Evolutionary conservation across 53 echinoderm and acorn worm species (phyloP).

Genomic region (Henricia sp.): DNA sequence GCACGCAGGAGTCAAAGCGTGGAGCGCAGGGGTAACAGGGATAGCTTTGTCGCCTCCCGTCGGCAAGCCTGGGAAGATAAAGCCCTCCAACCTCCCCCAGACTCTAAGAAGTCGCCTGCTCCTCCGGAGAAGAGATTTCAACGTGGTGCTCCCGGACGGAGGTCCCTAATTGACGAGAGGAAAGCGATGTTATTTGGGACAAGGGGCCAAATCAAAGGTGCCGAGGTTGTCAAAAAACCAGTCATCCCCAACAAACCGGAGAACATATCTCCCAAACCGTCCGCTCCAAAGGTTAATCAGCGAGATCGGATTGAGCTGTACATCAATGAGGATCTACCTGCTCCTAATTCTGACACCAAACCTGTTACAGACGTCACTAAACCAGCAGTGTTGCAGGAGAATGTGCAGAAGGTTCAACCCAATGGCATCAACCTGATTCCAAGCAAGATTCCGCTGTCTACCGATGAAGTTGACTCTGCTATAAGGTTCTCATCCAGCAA

Average conservation of each 20-base stretch:
- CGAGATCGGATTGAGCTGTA: constrained; percentile 23
- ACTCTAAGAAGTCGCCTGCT: constrained; percentile 16
- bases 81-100: constrained; percentile 42
- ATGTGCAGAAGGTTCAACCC: constrained; percentile 42
- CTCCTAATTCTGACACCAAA: constrained; percentile 10
- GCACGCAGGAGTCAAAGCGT: constrained; percentile 37
- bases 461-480: constrained; percentile 45
- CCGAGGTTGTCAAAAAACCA: constrained; percentile 1
- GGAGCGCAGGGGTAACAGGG: constrained; percentile 56
- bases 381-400: constrained; percentile 61
- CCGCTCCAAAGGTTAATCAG: not conserved
- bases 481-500: constrained; percentile 46
- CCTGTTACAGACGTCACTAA: constrained; percentile 5
- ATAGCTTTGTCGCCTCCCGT: constrained; percentile 69
- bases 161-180: constrained; percentile 73
- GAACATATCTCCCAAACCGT: constrained; percentile 24
- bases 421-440: constrained; percentile 44
- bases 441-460: constrained; percentile 31
- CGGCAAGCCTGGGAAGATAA: constrained; percentile 77
- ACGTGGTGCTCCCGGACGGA: constrained; percentile 54
- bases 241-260: constrained; percentile 27
- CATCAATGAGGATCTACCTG: constrained; percentile 32
- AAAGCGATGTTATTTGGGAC: constrained; percentile 76
- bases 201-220: not conserved
- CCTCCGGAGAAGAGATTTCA: constrained; percentile 51